A percentile compares a stretch with the other conserved stretches of the same genome.
Conservation (phyloP, 2,113 vertebrate species). For the Hystrix brachyura region DNA sequence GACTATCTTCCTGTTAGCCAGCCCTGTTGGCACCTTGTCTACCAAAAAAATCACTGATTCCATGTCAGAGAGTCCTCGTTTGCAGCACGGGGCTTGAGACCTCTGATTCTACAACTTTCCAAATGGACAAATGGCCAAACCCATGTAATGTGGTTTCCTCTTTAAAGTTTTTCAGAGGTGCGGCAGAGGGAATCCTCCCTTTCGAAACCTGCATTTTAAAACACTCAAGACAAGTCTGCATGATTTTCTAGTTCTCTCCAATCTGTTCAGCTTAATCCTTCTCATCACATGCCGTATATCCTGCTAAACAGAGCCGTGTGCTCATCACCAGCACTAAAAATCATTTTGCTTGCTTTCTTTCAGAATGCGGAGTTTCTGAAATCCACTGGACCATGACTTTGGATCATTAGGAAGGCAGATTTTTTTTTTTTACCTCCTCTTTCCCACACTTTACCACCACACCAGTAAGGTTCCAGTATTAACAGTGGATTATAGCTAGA, state of each 20-base stretch:
- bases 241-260: slow-evolving; percentile 31
- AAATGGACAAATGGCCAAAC: background rate
- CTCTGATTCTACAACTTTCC: background rate
- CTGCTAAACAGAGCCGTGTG: background rate
- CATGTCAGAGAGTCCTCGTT: background rate
- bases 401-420: background rate
- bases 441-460: background rate
- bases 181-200: background rate
- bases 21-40: background rate
- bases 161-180: background rate
- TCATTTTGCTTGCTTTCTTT: background rate
- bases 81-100: background rate
- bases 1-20: background rate
- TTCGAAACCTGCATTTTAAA: background rate
- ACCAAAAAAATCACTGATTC: background rate
- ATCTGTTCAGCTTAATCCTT: slow-evolving; percentile 4
- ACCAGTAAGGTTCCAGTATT: background rate
- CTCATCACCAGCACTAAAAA: background rate
- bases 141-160: background rate
- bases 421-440: background rate
- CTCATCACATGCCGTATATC: background rate
- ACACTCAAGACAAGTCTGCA: background rate
- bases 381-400: background rate
- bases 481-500: background rate
- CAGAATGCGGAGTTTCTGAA: slow-evolving; percentile 39